Evolutionary conservation across 1,140 invertebrate species (phyloP), one percentile per base, ranked within the genome.

Genomic region (Drosophila sturtevanti): DNA sequence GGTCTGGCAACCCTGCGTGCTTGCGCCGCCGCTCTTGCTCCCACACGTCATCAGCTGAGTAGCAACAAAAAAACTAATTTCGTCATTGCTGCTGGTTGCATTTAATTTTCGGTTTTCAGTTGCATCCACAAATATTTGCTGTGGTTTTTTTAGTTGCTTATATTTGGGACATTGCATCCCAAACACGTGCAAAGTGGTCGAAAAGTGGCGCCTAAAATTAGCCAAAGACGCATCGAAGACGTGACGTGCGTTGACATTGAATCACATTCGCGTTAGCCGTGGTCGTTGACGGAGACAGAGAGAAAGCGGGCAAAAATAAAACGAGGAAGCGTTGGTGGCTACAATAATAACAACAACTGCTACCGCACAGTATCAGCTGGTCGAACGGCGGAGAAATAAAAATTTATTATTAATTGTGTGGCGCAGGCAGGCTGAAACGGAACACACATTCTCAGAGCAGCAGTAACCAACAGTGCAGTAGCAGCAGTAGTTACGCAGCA

Each of bases 1-100:
- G 2, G 22, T 6, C 24, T 69, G 79, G 18, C 82, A 87, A 87
- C 82, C 63, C 79, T 76, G 31, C 9, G 6, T 59, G 61, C 78
- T 68, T 52, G 78, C 81, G 77, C 69, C 77, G 81, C 59, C 77
- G 81, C 81, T 65, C 71, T 63, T 34, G 22, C 60, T 37, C 41
- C 3, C 52, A 68, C 78, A 86, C 82, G 79, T 86, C 82, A 86
- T 85, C 82, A 86, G 84, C 82, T 86, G 82, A 41, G 60, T 75
- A 24, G 38, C 63, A 21, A 61, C 44, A 65, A 58, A 52, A 52
- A 68, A 37, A 52, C 16, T n/a, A 22, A 48, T 37, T 14, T 68
- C 65, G 70, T 68, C 65, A 62, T 31, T 72, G 68, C 16, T 41
- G 71, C 38, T 77, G 68, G 70, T 59, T 81, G 79, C 65, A 64